These are phyloP conservation scores for Oriolus oriolus DNA, from an alignment of 2,113 vertebrate genomes.

Conservation along the genomic window DNA sequence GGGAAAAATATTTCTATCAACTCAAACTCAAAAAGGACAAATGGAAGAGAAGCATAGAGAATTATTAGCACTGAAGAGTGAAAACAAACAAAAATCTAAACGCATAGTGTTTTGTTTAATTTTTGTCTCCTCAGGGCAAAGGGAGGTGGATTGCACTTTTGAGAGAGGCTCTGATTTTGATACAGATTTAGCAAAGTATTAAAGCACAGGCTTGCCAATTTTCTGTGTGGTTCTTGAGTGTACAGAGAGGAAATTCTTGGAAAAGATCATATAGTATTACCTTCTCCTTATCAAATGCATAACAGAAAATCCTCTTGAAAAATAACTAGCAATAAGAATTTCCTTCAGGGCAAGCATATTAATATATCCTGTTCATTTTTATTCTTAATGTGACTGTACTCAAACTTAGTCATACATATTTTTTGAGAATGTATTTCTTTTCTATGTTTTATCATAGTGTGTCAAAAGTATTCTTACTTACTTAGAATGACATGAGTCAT, in stretches of 20 bases:
- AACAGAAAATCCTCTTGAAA: not conserved
- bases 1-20: not conserved
- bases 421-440: not conserved
- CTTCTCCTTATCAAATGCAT: not conserved
- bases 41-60: not conserved
- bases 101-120: not conserved
- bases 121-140: not conserved
- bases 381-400: not conserved
- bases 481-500: not conserved
- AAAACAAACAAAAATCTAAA: not conserved
- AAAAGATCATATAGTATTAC: not conserved
- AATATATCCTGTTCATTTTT: not conserved
- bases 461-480: not conserved
- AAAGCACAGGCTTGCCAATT: not conserved
- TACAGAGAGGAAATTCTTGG: not conserved
- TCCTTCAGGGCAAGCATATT: not conserved
- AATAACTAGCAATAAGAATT: not conserved
- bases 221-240: not conserved
- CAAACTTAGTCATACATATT: not conserved
- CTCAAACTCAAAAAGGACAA: not conserved
- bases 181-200: not conserved
- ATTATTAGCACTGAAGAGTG: not conserved
- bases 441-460: not conserved
- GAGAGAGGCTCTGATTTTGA: not conserved
- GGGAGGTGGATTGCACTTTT: accelerated